These are phyloP conservation scores for Halesus radiatus DNA, from an alignment of 1,140 invertebrate genomes.

Conservation along the genomic window DNA sequence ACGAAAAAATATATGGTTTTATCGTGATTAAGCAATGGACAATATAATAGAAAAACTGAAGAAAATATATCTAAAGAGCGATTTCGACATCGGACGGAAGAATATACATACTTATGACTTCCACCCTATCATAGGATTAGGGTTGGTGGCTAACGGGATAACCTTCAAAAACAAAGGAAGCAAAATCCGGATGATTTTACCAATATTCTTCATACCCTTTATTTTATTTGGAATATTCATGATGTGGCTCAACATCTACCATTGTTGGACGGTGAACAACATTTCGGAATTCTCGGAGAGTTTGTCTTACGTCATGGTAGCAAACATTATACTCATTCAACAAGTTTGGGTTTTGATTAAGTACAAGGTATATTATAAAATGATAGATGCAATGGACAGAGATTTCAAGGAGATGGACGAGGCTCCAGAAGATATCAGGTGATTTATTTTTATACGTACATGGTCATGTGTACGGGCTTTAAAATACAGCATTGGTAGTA, in stretches of 20 bases:
- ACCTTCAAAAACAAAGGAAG: constrained; percentile 32
- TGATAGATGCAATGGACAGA: constrained; percentile 18
- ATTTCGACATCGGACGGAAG: constrained; percentile 18
- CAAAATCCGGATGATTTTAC: constrained; percentile 7
- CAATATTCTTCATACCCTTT: background rate
- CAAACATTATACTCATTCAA: constrained; percentile 21
- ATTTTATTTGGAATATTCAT: constrained; percentile 1
- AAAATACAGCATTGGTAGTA: no score
- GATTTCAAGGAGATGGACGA: constrained; percentile 38
- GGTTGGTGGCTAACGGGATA: constrained; percentile 31
- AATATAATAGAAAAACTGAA: constrained; percentile 33
- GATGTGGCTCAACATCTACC: constrained; percentile 21
- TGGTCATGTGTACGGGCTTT: no score
- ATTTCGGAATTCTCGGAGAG: constrained; percentile 41
- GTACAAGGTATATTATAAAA: constrained; percentile 1
- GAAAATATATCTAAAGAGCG: constrained; percentile 28
- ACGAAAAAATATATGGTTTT: no score
- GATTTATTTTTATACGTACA: no score
- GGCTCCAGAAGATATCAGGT: background rate
- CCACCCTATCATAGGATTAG: constrained; percentile 7
- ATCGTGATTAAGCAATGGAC: background rate
- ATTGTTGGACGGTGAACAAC: constrained; percentile 33
- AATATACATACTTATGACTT: constrained; percentile 37
- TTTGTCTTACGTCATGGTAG: constrained; percentile 13
- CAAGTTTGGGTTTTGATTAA: constrained; percentile 33